A percentile compares a stretch with the other conserved stretches of the same genome.
Conservation (phyloP, 2,113 vertebrate species). For the Sisor rabdophorus region DNA sequence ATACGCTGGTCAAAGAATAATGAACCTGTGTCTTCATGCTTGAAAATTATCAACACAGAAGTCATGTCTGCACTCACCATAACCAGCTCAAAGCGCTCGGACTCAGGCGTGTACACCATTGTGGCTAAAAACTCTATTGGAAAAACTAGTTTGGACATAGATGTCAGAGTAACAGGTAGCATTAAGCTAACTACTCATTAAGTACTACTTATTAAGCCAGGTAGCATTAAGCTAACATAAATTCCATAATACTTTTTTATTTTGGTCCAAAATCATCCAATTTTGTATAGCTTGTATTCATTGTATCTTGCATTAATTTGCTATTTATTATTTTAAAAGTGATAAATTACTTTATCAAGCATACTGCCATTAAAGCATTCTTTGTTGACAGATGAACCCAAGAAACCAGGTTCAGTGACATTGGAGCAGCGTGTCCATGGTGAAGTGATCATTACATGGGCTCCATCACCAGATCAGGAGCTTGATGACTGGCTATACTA, state of each 20-base stretch:
- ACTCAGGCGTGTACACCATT: constrained; percentile 76
- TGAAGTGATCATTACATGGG: constrained; percentile 78
- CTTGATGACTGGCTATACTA: constrained; percentile 73
- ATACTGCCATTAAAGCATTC: not conserved
- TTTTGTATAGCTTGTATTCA: too few relatives aligned
- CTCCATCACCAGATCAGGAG: constrained; percentile 76
- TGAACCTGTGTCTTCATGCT: constrained; percentile 65
- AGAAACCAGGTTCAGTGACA: constrained; percentile 72
- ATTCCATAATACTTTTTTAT: too few relatives aligned
- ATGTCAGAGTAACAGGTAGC: constrained; percentile 80
- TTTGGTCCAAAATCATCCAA: too few relatives aligned
- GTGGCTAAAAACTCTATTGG: constrained; percentile 68
- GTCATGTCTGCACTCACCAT: constrained; percentile 77
- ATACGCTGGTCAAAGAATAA: constrained; percentile 82
- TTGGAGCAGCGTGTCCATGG: constrained; percentile 74
- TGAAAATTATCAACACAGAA: constrained; percentile 62
- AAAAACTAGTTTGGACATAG: constrained; percentile 69
- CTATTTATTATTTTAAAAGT: not conserved
- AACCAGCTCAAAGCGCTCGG: constrained; percentile 66
- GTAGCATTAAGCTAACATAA: constrained; percentile 60
- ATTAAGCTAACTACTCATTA: not conserved
- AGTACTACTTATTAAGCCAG: too few relatives aligned
- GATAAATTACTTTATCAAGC: not conserved
- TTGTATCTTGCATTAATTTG: too few relatives aligned
- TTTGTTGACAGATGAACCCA: constrained; percentile 69